phyloP scores from a whole-genome alignment of 1,140 invertebrate species.

The Lepidurus arcticus region DNA sequence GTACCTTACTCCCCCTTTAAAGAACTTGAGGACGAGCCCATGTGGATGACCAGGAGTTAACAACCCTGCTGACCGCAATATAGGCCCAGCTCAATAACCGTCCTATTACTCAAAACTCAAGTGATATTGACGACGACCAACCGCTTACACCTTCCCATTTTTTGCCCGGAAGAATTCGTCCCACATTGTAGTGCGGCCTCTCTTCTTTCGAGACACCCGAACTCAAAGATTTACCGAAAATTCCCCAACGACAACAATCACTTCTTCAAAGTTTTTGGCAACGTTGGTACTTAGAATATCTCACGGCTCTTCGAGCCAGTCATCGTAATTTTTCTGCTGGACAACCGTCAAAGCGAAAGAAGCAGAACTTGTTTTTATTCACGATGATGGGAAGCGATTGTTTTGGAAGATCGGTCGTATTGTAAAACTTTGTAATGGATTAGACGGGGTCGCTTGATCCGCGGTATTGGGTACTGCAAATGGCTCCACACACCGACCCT shows the following conservation, averaged over 20 bases:
- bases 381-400: conserved; percentile 25
- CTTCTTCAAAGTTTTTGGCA: conserved; percentile 31
- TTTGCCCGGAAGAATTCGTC: conserved; percentile 32
- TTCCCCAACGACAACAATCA: neutral
- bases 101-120: conserved; percentile 24
- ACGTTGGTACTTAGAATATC: conserved; percentile 34
- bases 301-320: conserved; percentile 24
- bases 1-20: too few relatives aligned
- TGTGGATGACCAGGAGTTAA: conserved; percentile 25
- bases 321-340: conserved; percentile 1
- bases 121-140: neutral
- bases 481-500: conserved; percentile 15
- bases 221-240: neutral
- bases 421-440: neutral
- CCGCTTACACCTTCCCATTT: conserved; percentile 19
- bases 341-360: neutral
- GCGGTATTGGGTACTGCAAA: conserved; percentile 2
- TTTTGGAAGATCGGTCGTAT: conserved; percentile 24
- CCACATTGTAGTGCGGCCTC: neutral
- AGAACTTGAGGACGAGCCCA: conserved; percentile 33
- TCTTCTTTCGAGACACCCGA: neutral
- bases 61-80: conserved; percentile 26
- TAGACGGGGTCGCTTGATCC: conserved; percentile 12
- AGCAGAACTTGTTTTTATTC: conserved; percentile 30
- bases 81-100: conserved; percentile 28